A percentile compares a stretch with the other conserved stretches of the same genome.
Evolutionary conservation across 2,113 vertebrate genomes (phyloP).

Genomic region (Puffinus mauretanicus): DNA sequence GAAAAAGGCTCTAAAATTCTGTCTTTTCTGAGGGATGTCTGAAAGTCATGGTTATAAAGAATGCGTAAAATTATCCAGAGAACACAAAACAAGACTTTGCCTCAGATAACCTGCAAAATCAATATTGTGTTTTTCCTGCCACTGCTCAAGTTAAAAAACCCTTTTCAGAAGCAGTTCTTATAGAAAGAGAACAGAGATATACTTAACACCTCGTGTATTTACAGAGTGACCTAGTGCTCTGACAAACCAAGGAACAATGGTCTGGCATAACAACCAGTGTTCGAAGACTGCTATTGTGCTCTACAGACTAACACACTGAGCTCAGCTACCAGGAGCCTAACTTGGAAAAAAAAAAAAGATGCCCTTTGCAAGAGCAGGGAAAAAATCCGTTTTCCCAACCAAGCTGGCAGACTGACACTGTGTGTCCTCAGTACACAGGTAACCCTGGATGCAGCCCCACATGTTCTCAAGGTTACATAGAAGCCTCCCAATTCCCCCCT

Average conservation of each 20-base stretch:
- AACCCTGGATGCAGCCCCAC: background rate
- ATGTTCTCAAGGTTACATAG: background rate
- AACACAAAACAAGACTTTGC: conserved; percentile 7
- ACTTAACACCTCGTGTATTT: background rate
- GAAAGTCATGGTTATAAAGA: conserved; percentile 17
- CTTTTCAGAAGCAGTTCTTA: background rate
- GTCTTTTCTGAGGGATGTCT: background rate
- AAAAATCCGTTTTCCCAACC: background rate
- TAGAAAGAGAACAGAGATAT: background rate
- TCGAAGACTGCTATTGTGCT: background rate
- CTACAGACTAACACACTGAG: background rate
- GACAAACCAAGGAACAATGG: background rate
- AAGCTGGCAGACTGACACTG: background rate
- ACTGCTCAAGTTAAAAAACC: background rate
- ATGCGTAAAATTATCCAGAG: conserved; percentile 40
- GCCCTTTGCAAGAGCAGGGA: background rate
- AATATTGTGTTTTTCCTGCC: conserved; percentile 28
- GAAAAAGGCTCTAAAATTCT: background rate
- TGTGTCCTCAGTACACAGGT: background rate
- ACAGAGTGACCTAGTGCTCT: background rate
- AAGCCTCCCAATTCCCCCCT: background rate
- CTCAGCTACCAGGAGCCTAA: background rate
- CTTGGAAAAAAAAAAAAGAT: background rate
- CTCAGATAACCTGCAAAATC: conserved; percentile 40
- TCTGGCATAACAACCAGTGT: background rate